phyloP scores from a whole-genome alignment of 2,888 invertebrate genomes.

The Calliphora vomitoria region DNA sequence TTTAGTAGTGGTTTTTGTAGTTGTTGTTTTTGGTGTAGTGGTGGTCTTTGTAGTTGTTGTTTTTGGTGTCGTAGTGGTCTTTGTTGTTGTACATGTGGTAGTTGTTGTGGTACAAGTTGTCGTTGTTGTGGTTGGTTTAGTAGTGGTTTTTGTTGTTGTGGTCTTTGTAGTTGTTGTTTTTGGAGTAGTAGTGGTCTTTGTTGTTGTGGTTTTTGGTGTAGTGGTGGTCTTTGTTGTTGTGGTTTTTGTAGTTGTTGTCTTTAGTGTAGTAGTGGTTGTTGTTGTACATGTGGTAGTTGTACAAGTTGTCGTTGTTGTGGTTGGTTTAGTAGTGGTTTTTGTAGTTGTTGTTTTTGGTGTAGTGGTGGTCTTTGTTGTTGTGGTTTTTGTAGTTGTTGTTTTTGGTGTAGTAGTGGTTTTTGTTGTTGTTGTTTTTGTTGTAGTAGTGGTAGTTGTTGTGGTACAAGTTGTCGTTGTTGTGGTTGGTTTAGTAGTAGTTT shows the following conservation, averaged over 20 bases:
- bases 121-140: not conserved
- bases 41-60: constrained; percentile 6
- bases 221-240: constrained; percentile 19
- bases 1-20: not conserved
- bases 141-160: constrained; percentile 37
- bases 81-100: not conserved
- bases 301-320: not conserved
- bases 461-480: constrained; percentile 34
- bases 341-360: not conserved
- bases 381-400: not conserved
- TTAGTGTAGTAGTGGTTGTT: constrained; percentile 11
- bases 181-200: not conserved
- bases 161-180: constrained; percentile 18
- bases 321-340: constrained; percentile 1
- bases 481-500: too few species aligned
- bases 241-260: constrained; percentile 29
- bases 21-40: not conserved
- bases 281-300: constrained; percentile 20
- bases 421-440: constrained; percentile 31
- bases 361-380: not conserved
- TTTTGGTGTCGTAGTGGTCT: constrained; percentile 30
- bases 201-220: not conserved
- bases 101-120: constrained; percentile 5
- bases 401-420: constrained; percentile 58
- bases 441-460: constrained; percentile 48